A percentile compares a stretch with the other conserved stretches of the same genome.
Evolutionary conservation across 2,113 vertebrate genomes (phyloP).

Genomic region (Pitta sordida): DNA sequence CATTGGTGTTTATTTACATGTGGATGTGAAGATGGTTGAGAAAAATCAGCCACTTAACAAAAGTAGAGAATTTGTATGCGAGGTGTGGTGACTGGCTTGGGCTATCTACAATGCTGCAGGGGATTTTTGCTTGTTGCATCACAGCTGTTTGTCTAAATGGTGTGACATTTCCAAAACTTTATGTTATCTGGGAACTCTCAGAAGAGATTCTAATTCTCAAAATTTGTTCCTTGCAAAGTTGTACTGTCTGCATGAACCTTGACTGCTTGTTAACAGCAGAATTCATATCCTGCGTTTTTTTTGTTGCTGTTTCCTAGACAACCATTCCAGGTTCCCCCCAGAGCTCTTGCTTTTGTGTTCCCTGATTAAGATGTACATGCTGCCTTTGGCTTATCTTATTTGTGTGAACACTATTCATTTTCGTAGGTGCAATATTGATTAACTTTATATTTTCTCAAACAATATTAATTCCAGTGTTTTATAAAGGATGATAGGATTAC

Average conservation of each 20-base stretch:
- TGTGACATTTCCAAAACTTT: not conserved
- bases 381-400: constrained; percentile 27
- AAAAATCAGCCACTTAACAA: not conserved
- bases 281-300: not conserved
- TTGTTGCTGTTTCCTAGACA: constrained; percentile 46
- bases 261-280: constrained; percentile 9
- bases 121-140: not conserved
- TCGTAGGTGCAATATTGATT: not conserved
- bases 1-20: not conserved
- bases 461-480: constrained; percentile 25
- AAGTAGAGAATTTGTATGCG: not conserved
- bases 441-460: constrained; percentile 37
- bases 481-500: constrained; percentile 30
- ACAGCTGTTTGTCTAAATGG: not conserved
- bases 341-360: constrained; percentile 32
- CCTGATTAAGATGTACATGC: constrained; percentile 14
- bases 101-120: not conserved
- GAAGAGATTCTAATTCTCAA: not conserved
- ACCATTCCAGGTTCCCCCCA: constrained; percentile 29
- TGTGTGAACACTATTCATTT: constrained; percentile 25
- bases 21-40: not conserved
- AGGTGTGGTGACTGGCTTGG: not conserved
- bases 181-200: not conserved
- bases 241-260: not conserved
- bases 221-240: not conserved